Conservation (phyloP, 2,797 vertebrate genomes). For the Myripristis murdjan region DNA sequence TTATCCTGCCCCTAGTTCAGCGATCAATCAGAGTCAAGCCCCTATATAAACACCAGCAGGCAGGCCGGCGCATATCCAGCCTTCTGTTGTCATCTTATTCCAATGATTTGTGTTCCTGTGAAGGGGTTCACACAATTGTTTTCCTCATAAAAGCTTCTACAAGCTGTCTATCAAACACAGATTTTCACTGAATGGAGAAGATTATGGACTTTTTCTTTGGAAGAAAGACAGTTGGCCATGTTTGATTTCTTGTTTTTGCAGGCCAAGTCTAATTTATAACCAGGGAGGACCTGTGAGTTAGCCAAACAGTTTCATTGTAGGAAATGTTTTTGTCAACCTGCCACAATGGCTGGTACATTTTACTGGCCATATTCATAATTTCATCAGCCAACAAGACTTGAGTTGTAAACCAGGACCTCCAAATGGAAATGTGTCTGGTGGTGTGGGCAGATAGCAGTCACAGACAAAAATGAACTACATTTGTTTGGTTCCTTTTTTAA, state of each 20-base stretch:
- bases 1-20: background rate
- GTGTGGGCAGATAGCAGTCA: background rate
- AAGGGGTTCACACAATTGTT: background rate
- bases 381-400: background rate
- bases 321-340: background rate
- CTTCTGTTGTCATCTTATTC: background rate
- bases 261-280: background rate
- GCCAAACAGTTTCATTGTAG: background rate
- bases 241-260: background rate
- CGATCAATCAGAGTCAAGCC: constrained; percentile 3
- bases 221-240: background rate
- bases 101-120: constrained; percentile 10
- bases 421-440: background rate
- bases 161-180: background rate
- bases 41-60: background rate
- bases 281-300: background rate
- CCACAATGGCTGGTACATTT: background rate
- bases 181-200: background rate
- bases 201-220: background rate
- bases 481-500: background rate
- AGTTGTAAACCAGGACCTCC: background rate
- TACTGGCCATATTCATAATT: background rate
- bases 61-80: background rate
- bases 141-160: background rate
- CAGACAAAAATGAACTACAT: constrained; percentile 6